phyloP scores from a whole-genome alignment of 64 coral and sea anemone genomes.

The Astreopora myriophthalma region DNA sequence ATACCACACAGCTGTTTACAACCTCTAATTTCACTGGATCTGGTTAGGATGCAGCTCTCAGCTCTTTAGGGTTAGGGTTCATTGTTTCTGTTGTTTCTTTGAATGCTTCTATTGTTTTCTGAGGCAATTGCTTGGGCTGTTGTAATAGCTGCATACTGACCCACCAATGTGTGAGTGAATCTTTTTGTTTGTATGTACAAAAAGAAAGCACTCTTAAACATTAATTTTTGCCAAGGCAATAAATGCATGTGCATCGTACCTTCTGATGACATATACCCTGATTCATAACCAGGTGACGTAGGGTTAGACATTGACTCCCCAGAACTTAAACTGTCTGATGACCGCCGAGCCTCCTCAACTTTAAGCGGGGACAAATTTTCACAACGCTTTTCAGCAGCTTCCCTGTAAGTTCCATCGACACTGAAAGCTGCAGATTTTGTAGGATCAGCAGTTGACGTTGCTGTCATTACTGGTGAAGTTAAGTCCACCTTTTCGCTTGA shows the following conservation, averaged over 20 bases:
- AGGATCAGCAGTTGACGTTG: not conserved
- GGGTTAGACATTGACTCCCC: not conserved
- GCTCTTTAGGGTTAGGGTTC: no score
- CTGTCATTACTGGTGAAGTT: not conserved
- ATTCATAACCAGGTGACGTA: constrained; percentile 22
- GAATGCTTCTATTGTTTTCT: no score
- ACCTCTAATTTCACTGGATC: no score
- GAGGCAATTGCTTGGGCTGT: no score
- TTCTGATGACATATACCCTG: constrained; percentile 20
- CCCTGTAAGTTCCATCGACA: not conserved
- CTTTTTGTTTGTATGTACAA: no score
- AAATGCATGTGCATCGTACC: not conserved
- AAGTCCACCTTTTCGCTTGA: not conserved
- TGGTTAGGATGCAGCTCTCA: no score
- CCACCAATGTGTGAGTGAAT: no score
- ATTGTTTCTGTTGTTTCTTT: no score
- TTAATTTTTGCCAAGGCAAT: no score
- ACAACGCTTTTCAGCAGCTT: not conserved
- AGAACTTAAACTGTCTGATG: constrained; percentile 31
- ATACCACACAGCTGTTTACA: no score
- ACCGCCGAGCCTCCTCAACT: not conserved
- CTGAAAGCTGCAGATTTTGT: not conserved
- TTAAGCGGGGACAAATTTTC: constrained; percentile 19
- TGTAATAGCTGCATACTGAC: no score
- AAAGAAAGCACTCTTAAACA: no score